These are phyloP conservation scores for Callimorpha dominula DNA, from an alignment of 2,888 invertebrate genomes.

Conservation along the genomic window DNA sequence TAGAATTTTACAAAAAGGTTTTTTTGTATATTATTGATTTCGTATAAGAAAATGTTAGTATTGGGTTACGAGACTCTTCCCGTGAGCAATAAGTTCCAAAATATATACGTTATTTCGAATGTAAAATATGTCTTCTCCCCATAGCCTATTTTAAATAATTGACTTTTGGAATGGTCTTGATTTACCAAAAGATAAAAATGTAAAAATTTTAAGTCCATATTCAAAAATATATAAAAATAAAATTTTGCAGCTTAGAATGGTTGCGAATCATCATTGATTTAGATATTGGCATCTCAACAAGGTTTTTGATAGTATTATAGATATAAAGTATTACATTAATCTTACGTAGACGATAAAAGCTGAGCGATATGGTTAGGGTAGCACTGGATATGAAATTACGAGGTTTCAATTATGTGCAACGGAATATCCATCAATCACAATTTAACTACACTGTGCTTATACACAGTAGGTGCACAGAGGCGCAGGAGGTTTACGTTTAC, in stretches of 20 bases:
- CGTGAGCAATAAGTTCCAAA: conserved; percentile 60
- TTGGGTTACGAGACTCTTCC: conserved; percentile 29
- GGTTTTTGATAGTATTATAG: conserved; percentile 12
- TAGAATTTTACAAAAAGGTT: conserved; percentile 37
- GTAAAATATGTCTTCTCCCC: conserved; percentile 60
- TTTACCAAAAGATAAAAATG: conserved; percentile 56
- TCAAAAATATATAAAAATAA: conserved; percentile 40
- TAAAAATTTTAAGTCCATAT: conserved; percentile 32
- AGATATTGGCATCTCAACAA: conserved; percentile 33
- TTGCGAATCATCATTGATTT: conserved; percentile 32
- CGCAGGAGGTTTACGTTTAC: conserved; percentile 44
- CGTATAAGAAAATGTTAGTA: conserved; percentile 42
- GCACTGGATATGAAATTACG: conserved; percentile 61
- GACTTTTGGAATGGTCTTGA: conserved; percentile 76
- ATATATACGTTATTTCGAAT: conserved; percentile 61
- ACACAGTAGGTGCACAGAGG: conserved; percentile 30
- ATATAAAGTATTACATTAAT: conserved; percentile 38
- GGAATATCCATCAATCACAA: conserved; percentile 48
- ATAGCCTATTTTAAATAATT: conserved; percentile 77
- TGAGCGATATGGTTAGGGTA: conserved; percentile 69
- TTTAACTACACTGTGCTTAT: conserved; percentile 44
- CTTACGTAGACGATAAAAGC: conserved; percentile 57
- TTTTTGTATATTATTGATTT: conserved; percentile 34
- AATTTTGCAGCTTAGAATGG: conserved; percentile 9
- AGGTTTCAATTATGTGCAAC: conserved; percentile 33